Evolutionary conservation across 2,797 vertebrate species (phyloP).

Genomic region (Ctenopoma multispine): DNA sequence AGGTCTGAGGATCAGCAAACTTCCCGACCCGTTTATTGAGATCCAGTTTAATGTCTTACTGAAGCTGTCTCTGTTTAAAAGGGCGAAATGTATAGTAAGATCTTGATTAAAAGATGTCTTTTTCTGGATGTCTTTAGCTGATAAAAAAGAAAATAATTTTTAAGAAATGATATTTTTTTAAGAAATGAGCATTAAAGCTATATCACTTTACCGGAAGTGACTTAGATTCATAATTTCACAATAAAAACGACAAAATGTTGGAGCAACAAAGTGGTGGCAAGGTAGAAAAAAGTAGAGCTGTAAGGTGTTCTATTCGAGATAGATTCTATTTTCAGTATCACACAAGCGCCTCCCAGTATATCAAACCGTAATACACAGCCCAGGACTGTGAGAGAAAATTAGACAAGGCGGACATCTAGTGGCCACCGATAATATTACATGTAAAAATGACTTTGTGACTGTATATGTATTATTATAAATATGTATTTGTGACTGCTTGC

Average conservation of each 20-base stretch:
- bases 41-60: background rate
- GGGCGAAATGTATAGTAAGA: background rate
- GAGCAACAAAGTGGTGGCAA: background rate
- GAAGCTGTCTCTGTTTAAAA: background rate
- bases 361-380: too few species aligned
- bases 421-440: too few species aligned
- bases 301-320: background rate
- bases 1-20: background rate
- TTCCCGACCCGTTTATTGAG: too few species aligned
- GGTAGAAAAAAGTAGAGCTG: background rate
- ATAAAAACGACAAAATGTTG: background rate
- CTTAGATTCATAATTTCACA: background rate
- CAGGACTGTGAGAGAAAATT: background rate
- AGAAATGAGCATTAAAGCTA: too few species aligned
- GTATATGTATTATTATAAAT: too few species aligned
- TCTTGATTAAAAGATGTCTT: too few species aligned
- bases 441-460: too few species aligned
- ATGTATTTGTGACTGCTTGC: too few species aligned
- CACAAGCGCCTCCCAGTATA: too few species aligned
- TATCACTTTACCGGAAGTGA: too few species aligned
- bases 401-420: constrained; percentile 42
- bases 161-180: too few species aligned
- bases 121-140: too few species aligned
- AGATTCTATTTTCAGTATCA: background rate
- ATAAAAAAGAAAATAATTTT: background rate